Evolutionary conservation across 1,140 invertebrate genomes (phyloP), one percentile per base, ranked within the genome.

Genomic region (Heliconius himera): DNA sequence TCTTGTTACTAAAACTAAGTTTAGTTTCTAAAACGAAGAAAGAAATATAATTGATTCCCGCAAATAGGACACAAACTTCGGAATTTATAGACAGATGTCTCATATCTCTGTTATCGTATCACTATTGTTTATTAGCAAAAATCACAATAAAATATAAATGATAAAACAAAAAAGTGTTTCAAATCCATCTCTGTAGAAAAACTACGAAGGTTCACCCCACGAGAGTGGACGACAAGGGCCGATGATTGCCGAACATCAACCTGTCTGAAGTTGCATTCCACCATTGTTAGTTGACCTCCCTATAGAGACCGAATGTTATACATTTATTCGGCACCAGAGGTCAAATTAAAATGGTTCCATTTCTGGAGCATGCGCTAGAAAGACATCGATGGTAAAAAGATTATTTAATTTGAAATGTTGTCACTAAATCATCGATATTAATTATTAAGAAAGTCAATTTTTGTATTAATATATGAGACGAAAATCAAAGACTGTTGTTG

Each of bases 221-320:
- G 87, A 83, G 83, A 60, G 73, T 54, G 33, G 46, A 77, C 87
- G 85, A 88, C 46, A 33, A 41, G 26, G 26, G 18, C 75, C 84
- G 84, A 88, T 71, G 33, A 41, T 74, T 56, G 33, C 77, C 87
- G 87, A 88, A 75, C 77, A 54, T 38, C 78, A 79, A 83, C 83
- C 85, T 83, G 83, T 81, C 81, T 89, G 87, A 88, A 87, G 86
- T 87, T 83, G 82, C 76, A 66, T 26, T 60, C 41, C 66, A 49
- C 82, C 77, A 84, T 26, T 36, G 11, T 80, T 81, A 81, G 16
- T 13, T 79, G 77, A 81, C 22, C 77, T 73, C 41, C 71, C 22
- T 33, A 56, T 29, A 5, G 26, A 66, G 22, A 29, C 9, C 22
- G 13, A 66, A 66, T 26, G 22, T 13, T 26, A 13, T 26, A 16